These are phyloP conservation scores for Oncorhynchus tshawytscha DNA, from an alignment of 2,113 vertebrate genomes.

Conservation along the genomic window DNA sequence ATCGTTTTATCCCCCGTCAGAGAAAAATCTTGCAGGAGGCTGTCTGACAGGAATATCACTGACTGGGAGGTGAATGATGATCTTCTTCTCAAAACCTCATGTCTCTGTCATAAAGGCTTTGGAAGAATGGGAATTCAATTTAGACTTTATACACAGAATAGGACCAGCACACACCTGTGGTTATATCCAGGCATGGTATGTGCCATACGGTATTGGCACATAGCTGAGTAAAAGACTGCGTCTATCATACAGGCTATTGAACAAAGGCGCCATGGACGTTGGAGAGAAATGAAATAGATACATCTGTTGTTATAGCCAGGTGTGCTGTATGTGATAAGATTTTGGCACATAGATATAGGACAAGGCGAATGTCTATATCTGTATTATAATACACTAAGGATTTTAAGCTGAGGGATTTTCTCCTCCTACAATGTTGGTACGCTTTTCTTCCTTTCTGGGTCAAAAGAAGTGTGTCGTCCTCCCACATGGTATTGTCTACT, in stretches of 20 bases:
- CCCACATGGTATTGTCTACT: too few species aligned
- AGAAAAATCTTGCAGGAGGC: conserved; percentile 10
- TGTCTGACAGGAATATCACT: background rate
- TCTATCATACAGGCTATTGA: too few species aligned
- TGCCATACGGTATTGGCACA: background rate
- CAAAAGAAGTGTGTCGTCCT: too few species aligned
- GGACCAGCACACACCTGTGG: background rate
- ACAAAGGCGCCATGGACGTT: background rate
- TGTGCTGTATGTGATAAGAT: background rate
- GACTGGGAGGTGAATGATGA: background rate
- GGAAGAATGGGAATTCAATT: conserved; percentile 3
- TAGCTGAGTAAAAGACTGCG: background rate
- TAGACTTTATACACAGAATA: background rate
- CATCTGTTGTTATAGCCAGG: background rate
- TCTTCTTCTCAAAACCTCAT: background rate
- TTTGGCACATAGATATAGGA: background rate
- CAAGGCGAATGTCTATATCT: background rate
- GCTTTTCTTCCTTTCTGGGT: too few species aligned
- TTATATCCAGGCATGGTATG: background rate
- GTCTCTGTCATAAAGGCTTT: conserved; percentile 2
- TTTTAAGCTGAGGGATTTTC: too few species aligned
- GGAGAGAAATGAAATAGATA: background rate
- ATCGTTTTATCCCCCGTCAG: conserved; percentile 7
- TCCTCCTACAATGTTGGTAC: too few species aligned
- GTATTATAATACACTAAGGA: too few species aligned